phyloP scores from a whole-genome alignment of 2,797 vertebrate species.

The Melopsittacus undulatus region DNA sequence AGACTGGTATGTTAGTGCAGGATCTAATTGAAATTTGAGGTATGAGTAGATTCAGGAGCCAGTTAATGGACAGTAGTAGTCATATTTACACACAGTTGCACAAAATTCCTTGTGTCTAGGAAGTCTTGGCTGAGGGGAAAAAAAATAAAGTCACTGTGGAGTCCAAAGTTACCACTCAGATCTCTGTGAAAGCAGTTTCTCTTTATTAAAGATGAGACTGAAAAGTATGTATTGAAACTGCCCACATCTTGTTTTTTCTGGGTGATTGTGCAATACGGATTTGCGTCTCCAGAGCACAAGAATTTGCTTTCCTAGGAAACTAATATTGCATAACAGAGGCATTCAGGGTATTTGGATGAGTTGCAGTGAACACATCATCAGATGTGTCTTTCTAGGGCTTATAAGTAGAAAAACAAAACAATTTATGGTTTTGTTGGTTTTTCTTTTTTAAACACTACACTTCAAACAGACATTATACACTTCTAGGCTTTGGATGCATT shows the following conservation, averaged over 20 bases:
- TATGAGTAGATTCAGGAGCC: background rate
- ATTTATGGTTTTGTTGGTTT: background rate
- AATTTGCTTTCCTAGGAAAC: background rate
- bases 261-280: background rate
- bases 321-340: background rate
- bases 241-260: background rate
- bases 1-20: background rate
- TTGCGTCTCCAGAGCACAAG: background rate
- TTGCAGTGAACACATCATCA: background rate
- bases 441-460: background rate
- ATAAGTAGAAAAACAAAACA: background rate
- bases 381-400: background rate
- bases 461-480: background rate
- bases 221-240: background rate
- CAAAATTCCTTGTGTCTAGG: background rate
- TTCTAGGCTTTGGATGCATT: background rate
- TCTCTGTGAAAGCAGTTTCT: background rate
- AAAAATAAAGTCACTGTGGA: background rate
- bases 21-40: background rate
- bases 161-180: background rate
- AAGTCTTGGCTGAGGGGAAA: slow-evolving; percentile 26
- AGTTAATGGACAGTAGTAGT: slow-evolving; percentile 23
- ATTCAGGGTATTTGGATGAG: background rate
- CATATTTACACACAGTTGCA: slow-evolving; percentile 14
- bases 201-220: background rate